phyloP scores from a whole-genome alignment of 2,888 invertebrate species.

The Cremastinae sp. region DNA sequence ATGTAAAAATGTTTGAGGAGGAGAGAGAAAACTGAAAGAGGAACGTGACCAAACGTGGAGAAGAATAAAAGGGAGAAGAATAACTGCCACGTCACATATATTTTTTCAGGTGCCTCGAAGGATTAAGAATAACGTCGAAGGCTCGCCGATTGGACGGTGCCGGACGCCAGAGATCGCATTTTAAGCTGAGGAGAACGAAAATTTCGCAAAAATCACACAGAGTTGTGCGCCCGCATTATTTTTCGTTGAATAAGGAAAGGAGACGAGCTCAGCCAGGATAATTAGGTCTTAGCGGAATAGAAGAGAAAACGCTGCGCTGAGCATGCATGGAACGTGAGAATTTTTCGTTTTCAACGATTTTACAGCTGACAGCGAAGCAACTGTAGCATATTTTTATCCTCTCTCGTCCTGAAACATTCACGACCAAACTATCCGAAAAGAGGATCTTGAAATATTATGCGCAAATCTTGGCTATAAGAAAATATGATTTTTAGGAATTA shows the following conservation, averaged over 20 bases:
- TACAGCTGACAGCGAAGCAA: constrained; percentile 13
- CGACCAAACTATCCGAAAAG: constrained; percentile 20
- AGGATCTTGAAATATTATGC: constrained; percentile 38
- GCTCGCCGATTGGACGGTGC: constrained; percentile 44
- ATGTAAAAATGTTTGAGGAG: not conserved
- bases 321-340: constrained; percentile 53
- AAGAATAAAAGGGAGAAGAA: not conserved
- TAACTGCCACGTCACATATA: constrained; percentile 31
- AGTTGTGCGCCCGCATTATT: constrained; percentile 39
- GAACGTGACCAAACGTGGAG: constrained; percentile 4
- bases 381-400: constrained; percentile 6
- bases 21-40: not conserved
- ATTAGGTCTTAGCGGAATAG: constrained; percentile 58
- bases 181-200: constrained; percentile 16
- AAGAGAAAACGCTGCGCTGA: constrained; percentile 9
- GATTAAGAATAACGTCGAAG: constrained; percentile 54
- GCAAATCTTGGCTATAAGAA: constrained; percentile 1
- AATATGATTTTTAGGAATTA: too few species aligned
- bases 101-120: constrained; percentile 58
- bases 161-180: constrained; percentile 25
- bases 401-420: constrained; percentile 23
- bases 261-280: constrained; percentile 59
- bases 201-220: constrained; percentile 55
- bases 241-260: constrained; percentile 32
- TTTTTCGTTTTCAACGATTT: constrained; percentile 52